These are phyloP conservation scores for Aphelinus certus DNA, from an alignment of 1,140 invertebrate genomes.

Conservation along the genomic window DNA sequence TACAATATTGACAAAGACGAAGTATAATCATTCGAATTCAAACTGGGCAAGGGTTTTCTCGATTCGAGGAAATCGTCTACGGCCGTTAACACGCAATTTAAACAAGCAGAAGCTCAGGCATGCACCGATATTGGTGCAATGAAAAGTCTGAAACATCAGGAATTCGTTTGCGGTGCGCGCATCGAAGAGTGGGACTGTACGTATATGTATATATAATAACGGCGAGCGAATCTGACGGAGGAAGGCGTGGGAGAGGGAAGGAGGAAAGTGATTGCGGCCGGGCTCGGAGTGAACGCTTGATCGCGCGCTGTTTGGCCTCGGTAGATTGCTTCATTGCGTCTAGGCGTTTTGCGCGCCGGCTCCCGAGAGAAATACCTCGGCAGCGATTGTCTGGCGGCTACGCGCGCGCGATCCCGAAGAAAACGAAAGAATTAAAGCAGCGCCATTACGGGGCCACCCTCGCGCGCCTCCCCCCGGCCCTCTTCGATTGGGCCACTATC, in stretches of 20 bases:
- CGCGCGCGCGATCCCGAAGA: slow-evolving; percentile 26
- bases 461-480: neutral
- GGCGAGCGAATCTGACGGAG: too few relatives aligned
- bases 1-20: too few relatives aligned
- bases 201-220: too few relatives aligned
- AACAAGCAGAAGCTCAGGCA: slow-evolving; percentile 2
- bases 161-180: too few relatives aligned
- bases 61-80: neutral
- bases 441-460: slow-evolving; percentile 27
- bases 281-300: slow-evolving; percentile 1
- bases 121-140: neutral
- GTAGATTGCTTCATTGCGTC: neutral
- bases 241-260: too few relatives aligned
- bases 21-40: too few relatives aligned
- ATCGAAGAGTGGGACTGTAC: too few relatives aligned
- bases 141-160: too few relatives aligned
- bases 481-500: slow-evolving; percentile 26
- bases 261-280: slow-evolving; percentile 7
- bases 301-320: neutral
- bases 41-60: too few relatives aligned
- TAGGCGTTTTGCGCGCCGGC: slow-evolving; percentile 10
- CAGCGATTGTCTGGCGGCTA: slow-evolving; percentile 48
- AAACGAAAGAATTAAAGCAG: slow-evolving; percentile 46
- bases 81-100: slow-evolving; percentile 32
- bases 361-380: slow-evolving; percentile 50